A percentile compares a stretch with the other conserved stretches of the same genome.
phyloP scores from a whole-genome alignment of 1,140 invertebrate genomes.

The Hermetia illucens region DNA sequence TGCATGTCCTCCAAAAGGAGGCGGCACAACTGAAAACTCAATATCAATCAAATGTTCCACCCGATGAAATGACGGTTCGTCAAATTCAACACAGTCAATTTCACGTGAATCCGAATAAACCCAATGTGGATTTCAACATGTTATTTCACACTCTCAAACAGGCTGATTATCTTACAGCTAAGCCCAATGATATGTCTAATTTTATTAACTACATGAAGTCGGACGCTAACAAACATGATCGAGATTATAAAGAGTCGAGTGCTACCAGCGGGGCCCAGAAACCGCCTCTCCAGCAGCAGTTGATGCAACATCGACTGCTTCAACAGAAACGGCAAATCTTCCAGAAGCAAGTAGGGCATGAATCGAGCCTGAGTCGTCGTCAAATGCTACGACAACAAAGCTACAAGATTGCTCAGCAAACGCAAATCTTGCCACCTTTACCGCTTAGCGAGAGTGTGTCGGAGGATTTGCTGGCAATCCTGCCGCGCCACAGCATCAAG shows the following conservation, averaged over 20 bases:
- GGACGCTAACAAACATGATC: constrained; percentile 14
- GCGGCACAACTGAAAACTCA: constrained; percentile 53
- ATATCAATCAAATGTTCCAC: constrained; percentile 46
- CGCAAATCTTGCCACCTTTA: constrained; percentile 44
- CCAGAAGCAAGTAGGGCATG: constrained; percentile 63
- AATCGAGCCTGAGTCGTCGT: constrained; percentile 39
- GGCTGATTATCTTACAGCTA: not conserved
- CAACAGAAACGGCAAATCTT: constrained; percentile 69
- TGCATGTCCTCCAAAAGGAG: constrained; percentile 56
- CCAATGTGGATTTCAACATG: constrained; percentile 30
- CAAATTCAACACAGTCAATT: constrained; percentile 56
- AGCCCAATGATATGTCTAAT: not conserved
- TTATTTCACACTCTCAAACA: not conserved
- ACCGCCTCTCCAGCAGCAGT: constrained; percentile 55
- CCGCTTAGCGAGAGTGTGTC: constrained; percentile 40
- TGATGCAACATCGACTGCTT: constrained; percentile 59
- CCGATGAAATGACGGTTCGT: constrained; percentile 48
- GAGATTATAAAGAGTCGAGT: constrained; percentile 13
- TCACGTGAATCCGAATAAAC: constrained; percentile 18
- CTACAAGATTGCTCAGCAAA: constrained; percentile 54
- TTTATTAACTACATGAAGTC: constrained; percentile 2
- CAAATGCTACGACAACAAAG: constrained; percentile 64
- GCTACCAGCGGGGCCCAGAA: constrained; percentile 25
- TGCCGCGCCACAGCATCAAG: too few species aligned
- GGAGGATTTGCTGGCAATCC: constrained; percentile 41